phyloP scores from a whole-genome alignment of 64 coral and sea anemone species.

The Dendronephthya gigantea region DNA sequence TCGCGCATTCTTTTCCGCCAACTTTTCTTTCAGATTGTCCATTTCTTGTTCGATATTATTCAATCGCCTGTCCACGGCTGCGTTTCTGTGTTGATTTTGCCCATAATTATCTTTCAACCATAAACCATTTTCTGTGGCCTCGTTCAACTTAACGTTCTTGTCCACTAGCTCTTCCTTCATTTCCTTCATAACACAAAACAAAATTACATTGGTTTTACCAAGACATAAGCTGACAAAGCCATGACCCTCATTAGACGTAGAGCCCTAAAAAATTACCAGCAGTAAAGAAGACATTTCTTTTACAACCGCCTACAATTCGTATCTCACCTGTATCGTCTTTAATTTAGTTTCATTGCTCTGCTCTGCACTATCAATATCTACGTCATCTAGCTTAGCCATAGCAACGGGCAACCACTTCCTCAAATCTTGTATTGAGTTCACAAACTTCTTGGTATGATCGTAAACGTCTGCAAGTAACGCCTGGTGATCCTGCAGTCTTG shows the following conservation, averaged over 20 bases:
- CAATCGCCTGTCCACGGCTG: background rate
- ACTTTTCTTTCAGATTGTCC: background rate
- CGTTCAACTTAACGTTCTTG: background rate
- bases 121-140: background rate
- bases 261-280: too few relatives aligned
- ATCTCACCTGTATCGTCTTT: background rate
- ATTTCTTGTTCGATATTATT: background rate
- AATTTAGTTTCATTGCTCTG: background rate
- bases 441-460: background rate
- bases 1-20: background rate
- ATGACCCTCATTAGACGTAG: too few relatives aligned
- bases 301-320: too few relatives aligned
- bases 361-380: background rate
- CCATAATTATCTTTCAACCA: slow-evolving; percentile 6
- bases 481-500: background rate
- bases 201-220: too few relatives aligned
- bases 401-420: background rate
- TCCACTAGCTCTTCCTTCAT: background rate
- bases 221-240: too few relatives aligned
- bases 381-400: background rate
- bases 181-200: background rate
- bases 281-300: too few relatives aligned
- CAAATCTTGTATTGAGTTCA: background rate
- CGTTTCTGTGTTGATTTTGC: background rate
- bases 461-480: background rate